Base-by-base conservation (phyloP, 2,888 invertebrate species). In the Andrena camellia region DNA sequence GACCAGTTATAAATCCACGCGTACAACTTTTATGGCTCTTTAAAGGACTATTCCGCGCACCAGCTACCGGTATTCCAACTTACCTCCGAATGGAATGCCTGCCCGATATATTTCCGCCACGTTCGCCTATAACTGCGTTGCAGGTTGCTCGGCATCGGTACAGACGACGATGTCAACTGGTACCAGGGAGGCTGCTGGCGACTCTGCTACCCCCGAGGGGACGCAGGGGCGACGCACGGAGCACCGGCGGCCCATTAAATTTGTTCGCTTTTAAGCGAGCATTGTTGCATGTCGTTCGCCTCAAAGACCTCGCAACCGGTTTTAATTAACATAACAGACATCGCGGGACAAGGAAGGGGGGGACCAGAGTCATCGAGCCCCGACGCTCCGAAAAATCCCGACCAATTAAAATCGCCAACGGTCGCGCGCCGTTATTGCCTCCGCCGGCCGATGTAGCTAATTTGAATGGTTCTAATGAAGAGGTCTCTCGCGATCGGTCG, bases 401-500 rank as follows among this genome's bases (percentile, higher is more conserved):
- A 29, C 83, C 83, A 83, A 83, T 83, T 83, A 83, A 83, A 83
- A 73, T 74, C 76, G 83, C 74, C 67, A 48, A 67, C 69, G 57
- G 29, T 74, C 72, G 78, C 83, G 69, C 83, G 68, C 42, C 77
- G 70, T 77, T 76, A 82, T 83, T 73, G 67, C 72, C 57, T 2
- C 35, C 52, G 54, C 57, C 69, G 29, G 62, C 59, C 70, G 62
- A 70, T 68, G 75, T 64, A 62, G 62, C 83, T 79, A 84, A 84
- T 84, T 83, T 79, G 79, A 83, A 83, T 84, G 68, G 74, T 69
- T 83, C 75, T 84, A 84, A 84, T 84, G 84, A 84, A 84, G 84
- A 83, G 84, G 72, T 84, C 83, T 76, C 52, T 70, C 75, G 42
- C 81, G 78, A 64, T 17, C 35, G 71, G 64, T 23, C 81, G 72